phyloP scores from a whole-genome alignment of 1,140 invertebrate genomes.

The Potamilus streckersoni region DNA sequence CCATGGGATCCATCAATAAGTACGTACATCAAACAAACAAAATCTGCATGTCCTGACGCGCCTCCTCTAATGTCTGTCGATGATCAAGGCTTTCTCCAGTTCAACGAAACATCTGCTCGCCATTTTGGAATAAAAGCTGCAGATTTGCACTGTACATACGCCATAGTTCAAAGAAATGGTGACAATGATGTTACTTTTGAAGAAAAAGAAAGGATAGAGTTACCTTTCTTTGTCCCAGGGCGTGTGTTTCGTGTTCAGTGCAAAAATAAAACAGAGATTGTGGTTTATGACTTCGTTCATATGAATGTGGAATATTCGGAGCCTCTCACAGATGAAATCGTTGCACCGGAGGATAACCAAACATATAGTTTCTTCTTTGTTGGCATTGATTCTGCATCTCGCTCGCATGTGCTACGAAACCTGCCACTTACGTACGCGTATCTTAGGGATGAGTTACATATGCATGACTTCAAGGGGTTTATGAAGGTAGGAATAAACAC shows the following conservation, averaged over 20 bases:
- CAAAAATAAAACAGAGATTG: background rate
- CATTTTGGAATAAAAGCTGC: conserved; percentile 13
- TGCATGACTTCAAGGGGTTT: conserved; percentile 81
- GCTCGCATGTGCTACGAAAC: conserved; percentile 31
- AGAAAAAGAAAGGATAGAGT: background rate
- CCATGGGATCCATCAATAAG: conserved; percentile 19
- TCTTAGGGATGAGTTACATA: conserved; percentile 68
- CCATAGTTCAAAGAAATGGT: conserved; percentile 7
- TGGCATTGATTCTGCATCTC: conserved; percentile 38
- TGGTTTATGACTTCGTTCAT: conserved; percentile 25
- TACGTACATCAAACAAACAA: conserved; percentile 1
- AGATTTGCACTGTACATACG: conserved; percentile 19
- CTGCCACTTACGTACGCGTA: conserved; percentile 37
- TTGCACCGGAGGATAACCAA: conserved; percentile 9
- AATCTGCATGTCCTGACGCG: conserved; percentile 4
- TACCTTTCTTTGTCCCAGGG: conserved; percentile 12
- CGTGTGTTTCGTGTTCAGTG: conserved; percentile 17
- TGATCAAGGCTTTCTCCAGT: conserved; percentile 13
- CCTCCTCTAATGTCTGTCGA: conserved; percentile 21
- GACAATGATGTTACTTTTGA: conserved; percentile 1
- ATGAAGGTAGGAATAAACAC: conserved; percentile 88
- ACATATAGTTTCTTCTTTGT: conserved; percentile 19
- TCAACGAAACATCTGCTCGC: conserved; percentile 7
- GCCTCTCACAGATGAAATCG: background rate
- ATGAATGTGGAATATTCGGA: conserved; percentile 9